Percentiles rank a stretch among this genome's conserved stretches.
These are phyloP conservation scores for Pelodiscus sinensis DNA, from an alignment of 2,113 vertebrate species.

Conservation along the genomic window DNA sequence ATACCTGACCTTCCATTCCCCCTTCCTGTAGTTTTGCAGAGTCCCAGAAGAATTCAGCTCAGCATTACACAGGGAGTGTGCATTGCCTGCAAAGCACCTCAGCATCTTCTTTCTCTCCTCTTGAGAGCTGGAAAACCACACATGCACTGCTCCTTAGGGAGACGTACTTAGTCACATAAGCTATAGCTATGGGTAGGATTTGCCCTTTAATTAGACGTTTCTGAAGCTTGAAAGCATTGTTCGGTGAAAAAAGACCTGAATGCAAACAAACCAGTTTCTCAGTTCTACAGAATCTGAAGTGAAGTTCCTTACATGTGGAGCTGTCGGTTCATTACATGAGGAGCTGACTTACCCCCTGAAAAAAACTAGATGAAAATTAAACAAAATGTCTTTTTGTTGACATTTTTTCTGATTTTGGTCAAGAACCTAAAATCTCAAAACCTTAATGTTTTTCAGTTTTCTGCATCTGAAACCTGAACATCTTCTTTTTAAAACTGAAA, in stretches of 20 bases:
- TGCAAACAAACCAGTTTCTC: neutral
- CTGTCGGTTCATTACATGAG: neutral
- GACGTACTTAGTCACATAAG: neutral
- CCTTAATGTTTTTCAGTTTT: neutral
- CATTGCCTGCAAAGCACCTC: neutral
- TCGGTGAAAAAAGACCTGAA: neutral
- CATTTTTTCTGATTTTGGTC: neutral
- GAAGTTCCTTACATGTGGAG: neutral
- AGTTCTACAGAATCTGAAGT: neutral
- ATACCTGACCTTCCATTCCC: neutral
- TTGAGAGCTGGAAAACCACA: neutral
- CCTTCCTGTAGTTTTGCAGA: neutral
- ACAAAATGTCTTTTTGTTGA: neutral
- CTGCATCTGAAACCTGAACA: neutral
- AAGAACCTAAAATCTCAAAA: neutral
- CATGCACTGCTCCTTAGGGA: neutral
- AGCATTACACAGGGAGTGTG: neutral
- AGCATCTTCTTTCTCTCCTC: neutral
- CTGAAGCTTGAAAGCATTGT: neutral
- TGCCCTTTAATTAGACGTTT: neutral
- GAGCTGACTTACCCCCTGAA: neutral
- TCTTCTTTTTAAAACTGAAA: neutral
- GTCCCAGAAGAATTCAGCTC: neutral
- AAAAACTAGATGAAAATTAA: neutral
- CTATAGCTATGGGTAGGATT: neutral